phyloP scores from a whole-genome alignment of 2,113 vertebrate species.

The Vulpes vulpes region DNA sequence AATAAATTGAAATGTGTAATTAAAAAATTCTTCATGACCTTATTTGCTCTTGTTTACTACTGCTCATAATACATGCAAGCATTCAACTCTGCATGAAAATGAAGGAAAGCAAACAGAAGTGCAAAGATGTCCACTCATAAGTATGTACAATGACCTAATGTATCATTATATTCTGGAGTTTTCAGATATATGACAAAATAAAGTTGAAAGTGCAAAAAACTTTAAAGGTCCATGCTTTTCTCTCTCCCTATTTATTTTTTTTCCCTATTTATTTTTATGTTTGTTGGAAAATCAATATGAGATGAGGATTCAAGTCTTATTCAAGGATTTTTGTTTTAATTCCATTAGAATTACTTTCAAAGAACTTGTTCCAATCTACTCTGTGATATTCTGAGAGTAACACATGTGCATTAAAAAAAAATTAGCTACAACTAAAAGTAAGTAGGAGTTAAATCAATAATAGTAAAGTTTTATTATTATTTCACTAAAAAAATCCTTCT shows the following conservation, averaged over 20 bases:
- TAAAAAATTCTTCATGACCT: neutral
- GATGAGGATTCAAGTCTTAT: neutral
- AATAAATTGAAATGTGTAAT: neutral
- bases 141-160: neutral
- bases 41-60: neutral
- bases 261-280: neutral
- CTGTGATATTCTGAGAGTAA: neutral
- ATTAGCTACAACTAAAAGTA: constrained; percentile 18
- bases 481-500: neutral
- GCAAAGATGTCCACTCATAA: neutral
- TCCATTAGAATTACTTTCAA: neutral
- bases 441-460: neutral
- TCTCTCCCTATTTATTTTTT: neutral
- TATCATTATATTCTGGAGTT: neutral
- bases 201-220: neutral
- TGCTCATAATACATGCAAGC: neutral
- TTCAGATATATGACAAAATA: neutral
- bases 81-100: neutral
- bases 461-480: neutral
- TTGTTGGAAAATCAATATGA: neutral
- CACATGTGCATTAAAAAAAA: neutral
- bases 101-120: neutral
- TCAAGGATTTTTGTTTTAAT: neutral
- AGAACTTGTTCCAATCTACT: neutral
- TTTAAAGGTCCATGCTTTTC: neutral